These are phyloP conservation scores for Phylloscopus whistleri DNA, from an alignment of 2,113 vertebrate species.

Conservation along the genomic window DNA sequence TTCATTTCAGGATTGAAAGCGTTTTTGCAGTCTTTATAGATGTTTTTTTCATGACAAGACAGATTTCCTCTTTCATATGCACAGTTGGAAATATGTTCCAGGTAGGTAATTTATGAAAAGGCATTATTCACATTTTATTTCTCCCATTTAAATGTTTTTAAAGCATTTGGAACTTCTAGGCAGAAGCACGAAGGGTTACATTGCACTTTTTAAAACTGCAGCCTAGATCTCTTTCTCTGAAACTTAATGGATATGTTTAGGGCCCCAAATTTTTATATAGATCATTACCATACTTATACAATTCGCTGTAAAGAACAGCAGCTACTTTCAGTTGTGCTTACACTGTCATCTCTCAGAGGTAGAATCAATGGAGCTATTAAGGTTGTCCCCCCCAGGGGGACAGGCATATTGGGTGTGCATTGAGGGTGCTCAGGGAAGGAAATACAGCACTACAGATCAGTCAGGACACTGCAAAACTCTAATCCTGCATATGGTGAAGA, in stretches of 20 bases:
- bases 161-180: not conserved
- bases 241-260: not conserved
- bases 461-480: not conserved
- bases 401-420: not conserved
- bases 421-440: not conserved
- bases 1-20: not conserved
- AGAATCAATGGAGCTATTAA: not conserved
- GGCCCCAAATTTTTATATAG: not conserved
- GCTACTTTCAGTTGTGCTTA: not conserved
- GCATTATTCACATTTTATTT: not conserved
- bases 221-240: not conserved
- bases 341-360: not conserved
- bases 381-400: not conserved
- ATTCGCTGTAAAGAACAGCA: not conserved
- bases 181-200: not conserved
- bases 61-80: not conserved
- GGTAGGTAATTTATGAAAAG: not conserved
- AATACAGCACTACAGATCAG: not conserved
- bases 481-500: not conserved
- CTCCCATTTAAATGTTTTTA: not conserved
- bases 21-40: not conserved
- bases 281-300: not conserved
- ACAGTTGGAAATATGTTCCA: not conserved
- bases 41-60: not conserved
- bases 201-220: not conserved